Conservation (phyloP, 2,888 invertebrate species). For the Apeira syringaria region DNA sequence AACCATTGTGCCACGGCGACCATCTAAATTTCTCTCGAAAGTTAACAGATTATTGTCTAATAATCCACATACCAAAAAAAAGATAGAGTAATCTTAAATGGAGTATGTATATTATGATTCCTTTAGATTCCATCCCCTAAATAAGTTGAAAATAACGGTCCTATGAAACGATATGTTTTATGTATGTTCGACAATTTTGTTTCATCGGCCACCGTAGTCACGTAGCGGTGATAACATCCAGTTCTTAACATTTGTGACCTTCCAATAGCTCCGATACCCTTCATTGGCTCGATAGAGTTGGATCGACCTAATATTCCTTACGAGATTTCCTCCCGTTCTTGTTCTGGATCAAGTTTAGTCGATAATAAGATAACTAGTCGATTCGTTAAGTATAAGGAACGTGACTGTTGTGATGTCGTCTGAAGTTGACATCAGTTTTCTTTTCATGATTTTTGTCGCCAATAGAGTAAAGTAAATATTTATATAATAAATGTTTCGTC, state of each 20-base stretch:
- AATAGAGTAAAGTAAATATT: too few relatives aligned
- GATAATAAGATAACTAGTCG: slow-evolving; percentile 13
- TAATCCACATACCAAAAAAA: too few relatives aligned
- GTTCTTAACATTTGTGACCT: slow-evolving; percentile 44
- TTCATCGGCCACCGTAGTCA: slow-evolving; percentile 48
- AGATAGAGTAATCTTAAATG: too few relatives aligned
- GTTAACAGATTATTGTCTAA: too few relatives aligned
- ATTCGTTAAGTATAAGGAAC: slow-evolving; percentile 4
- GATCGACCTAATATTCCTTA: slow-evolving; percentile 40
- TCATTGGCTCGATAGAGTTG: slow-evolving; percentile 39
- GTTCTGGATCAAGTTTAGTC: slow-evolving; percentile 7
- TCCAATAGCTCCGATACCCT: slow-evolving; percentile 42
- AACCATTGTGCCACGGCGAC: too few relatives aligned
- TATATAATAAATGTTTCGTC: too few relatives aligned
- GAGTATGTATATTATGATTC: too few relatives aligned
- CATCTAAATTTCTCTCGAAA: too few relatives aligned
- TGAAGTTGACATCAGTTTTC: neutral
- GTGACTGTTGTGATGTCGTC: slow-evolving; percentile 3
- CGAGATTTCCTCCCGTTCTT: slow-evolving; percentile 33
- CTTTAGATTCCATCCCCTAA: slow-evolving; percentile 12
- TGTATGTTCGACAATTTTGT: slow-evolving; percentile 43
- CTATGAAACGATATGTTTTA: slow-evolving; percentile 30
- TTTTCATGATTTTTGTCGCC: too few relatives aligned
- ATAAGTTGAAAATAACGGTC: slow-evolving; percentile 25
- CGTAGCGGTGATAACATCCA: slow-evolving; percentile 48